Conservation (phyloP, 2,113 vertebrate genomes). For the Acrocephalus kingi region DNA sequence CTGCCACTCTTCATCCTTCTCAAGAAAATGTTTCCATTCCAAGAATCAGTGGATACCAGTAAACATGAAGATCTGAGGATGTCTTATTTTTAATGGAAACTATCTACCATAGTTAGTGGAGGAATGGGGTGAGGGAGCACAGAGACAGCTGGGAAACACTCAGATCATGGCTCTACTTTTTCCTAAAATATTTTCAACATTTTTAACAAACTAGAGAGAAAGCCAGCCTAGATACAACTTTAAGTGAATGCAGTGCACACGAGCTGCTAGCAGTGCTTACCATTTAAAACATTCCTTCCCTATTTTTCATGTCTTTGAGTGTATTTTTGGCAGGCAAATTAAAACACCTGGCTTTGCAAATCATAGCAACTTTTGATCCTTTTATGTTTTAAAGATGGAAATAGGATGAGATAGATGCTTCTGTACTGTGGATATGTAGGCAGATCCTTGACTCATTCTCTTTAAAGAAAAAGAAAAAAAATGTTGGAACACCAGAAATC, state of each 20-base stretch:
- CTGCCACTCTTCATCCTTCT: not conserved
- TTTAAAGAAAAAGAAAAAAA: not conserved
- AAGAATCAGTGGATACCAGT: not conserved
- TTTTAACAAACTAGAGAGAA: not conserved
- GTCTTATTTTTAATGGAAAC: not conserved
- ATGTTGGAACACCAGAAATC: not conserved
- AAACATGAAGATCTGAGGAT: not conserved
- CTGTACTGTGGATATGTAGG: not conserved
- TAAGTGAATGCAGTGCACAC: not conserved
- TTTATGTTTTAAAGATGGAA: constrained; percentile 25
- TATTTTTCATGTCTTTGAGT: not conserved
- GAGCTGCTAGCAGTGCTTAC: not conserved
- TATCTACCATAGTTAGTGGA: not conserved
- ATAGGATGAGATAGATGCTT: not conserved
- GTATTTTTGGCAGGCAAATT: constrained; percentile 46
- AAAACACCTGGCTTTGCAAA: constrained; percentile 25
- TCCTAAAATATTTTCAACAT: not conserved
- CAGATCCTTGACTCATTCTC: constrained; percentile 12
- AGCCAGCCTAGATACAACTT: not conserved
- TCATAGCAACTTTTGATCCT: constrained; percentile 6
- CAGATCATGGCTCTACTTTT: not conserved
- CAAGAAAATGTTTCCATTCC: not conserved
- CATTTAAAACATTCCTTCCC: not conserved
- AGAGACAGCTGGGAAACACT: not conserved
- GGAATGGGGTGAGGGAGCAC: not conserved